phyloP scores from a whole-genome alignment of 2,888 invertebrate species.

The Endotricha flammealis region DNA sequence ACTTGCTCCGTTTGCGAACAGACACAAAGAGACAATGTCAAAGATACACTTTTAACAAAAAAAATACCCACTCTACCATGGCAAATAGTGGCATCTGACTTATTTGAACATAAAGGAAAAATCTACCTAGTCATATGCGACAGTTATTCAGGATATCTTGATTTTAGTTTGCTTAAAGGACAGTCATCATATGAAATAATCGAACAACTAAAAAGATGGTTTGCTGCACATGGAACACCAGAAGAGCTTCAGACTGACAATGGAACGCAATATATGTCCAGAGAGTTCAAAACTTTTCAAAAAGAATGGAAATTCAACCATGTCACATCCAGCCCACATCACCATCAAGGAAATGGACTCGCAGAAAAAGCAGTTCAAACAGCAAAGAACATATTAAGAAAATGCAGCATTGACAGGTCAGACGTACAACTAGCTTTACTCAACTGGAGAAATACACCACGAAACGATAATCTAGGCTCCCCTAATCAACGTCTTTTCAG shows the following conservation, averaged over 20 bases:
- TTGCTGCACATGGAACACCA: conserved; percentile 14
- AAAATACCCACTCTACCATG: conserved; percentile 15
- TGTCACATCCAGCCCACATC: conserved; percentile 16
- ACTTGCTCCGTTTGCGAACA: conserved; percentile 5
- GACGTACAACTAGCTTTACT: conserved; percentile 18
- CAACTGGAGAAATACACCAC: conserved; percentile 18
- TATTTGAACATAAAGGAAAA: conserved; percentile 13
- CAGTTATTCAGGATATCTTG: conserved; percentile 12
- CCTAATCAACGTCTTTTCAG: conserved; percentile 16
- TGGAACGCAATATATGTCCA: conserved; percentile 14
- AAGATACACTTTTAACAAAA: conserved; percentile 11
- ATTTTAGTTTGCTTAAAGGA: conserved; percentile 8
- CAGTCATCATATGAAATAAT: conserved; percentile 11
- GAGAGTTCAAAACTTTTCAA: conserved; percentile 13
- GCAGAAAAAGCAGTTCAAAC: conserved; percentile 9
- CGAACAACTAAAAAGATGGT: conserved; percentile 14
- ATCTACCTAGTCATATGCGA: conserved; percentile 10
- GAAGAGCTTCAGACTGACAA: conserved; percentile 16
- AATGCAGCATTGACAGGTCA: conserved; percentile 11
- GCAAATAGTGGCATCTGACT: conserved; percentile 16
- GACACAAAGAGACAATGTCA: conserved; percentile 11
- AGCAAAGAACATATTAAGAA: conserved; percentile 13
- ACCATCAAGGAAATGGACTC: conserved; percentile 12
- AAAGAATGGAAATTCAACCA: conserved; percentile 19
- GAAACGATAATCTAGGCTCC: conserved; percentile 10